Evolutionary conservation across 2,888 invertebrate genomes (phyloP).

Genomic region (Apotomis betuletana): DNA sequence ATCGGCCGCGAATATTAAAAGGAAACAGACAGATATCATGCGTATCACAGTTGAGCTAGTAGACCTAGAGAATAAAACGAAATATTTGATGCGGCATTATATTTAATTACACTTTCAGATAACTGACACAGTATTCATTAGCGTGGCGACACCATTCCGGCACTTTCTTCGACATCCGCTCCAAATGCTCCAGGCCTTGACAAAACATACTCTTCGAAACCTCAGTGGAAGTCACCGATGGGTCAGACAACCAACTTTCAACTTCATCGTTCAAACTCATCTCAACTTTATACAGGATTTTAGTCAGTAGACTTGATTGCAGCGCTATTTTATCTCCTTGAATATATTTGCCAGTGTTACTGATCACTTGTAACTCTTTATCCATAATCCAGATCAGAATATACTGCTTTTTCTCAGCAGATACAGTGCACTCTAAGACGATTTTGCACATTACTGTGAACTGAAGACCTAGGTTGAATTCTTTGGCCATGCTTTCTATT

Average conservation of each 20-base stretch:
- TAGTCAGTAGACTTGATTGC: slow-evolving; percentile 79
- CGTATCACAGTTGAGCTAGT: no score
- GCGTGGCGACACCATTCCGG: slow-evolving; percentile 81
- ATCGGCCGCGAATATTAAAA: no score
- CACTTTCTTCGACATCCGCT: slow-evolving; percentile 81
- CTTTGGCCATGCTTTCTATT: slow-evolving; percentile 77
- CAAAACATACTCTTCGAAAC: slow-evolving; percentile 85
- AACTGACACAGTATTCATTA: slow-evolving; percentile 84
- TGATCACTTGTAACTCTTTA: slow-evolving; percentile 81
- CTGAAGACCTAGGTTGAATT: slow-evolving; percentile 75
- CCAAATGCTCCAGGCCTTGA: slow-evolving; percentile 80
- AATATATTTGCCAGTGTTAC: slow-evolving; percentile 58
- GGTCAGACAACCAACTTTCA: slow-evolving; percentile 80
- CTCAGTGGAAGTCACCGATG: slow-evolving; percentile 76
- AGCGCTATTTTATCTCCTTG: slow-evolving; percentile 63
- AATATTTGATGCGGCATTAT: slow-evolving; percentile 49
- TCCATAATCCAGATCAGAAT: slow-evolving; percentile 86
- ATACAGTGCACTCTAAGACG: slow-evolving; percentile 76
- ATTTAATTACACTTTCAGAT: slow-evolving; percentile 74
- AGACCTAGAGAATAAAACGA: slow-evolving; percentile 37
- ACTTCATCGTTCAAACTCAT: slow-evolving; percentile 71
- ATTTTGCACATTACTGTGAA: slow-evolving; percentile 82
- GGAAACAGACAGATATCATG: no score
- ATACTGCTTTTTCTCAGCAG: slow-evolving; percentile 74
- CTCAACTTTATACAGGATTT: slow-evolving; percentile 83